Evolutionary conservation across 2,888 invertebrate species (phyloP), one percentile per base, ranked within the genome.

Genomic region (Drosophila paramelanica): DNA sequence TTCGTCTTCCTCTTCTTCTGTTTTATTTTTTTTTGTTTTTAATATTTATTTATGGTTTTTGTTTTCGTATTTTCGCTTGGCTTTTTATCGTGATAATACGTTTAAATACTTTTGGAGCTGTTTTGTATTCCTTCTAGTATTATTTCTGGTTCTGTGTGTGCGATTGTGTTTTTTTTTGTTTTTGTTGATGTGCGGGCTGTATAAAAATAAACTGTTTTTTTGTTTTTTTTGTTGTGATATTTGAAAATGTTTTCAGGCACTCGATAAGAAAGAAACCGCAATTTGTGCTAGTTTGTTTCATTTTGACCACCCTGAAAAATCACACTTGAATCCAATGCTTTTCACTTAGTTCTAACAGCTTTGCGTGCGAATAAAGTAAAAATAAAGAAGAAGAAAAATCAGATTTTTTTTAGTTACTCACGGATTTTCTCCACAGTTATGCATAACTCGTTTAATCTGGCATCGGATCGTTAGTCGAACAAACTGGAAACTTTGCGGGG

Each of bases 1-100:
- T 23, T 23, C 3, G 0, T 23, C 2, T 23, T 23, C 2, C 3
- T 17, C 17, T 17, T 17, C 17, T 17, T 17, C 17, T 17, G 17
- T 17, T 17, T 23, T 23, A 1, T 67, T 59, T 49, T 45, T 31
- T 23, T 53, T 23, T 41, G 31, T 41, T 65, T 72, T 61, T 51
- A 5, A 36, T 36, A 56, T 78, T 73, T 67, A 55, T 79, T 65
- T 66, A 56, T 66, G 49, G 33, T 25, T 58, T 41, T 73, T 41
- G 3, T 38, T 49, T 47, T 46, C 46, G 31, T 17, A 23, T 66
- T 66, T 23, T 52, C 27, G 27, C 55, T 23, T 70, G 55, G 43
- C 52, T 42, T 73, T 73, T 73, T 73, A 73, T 73, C 67, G 62
- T 45, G 62, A 73, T 77, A 72, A 67, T 59, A 46, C 57, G 56